Evolutionary conservation across 2,888 invertebrate species (phyloP), one percentile per base, ranked within the genome.

Genomic region (Brachyptera putata): DNA sequence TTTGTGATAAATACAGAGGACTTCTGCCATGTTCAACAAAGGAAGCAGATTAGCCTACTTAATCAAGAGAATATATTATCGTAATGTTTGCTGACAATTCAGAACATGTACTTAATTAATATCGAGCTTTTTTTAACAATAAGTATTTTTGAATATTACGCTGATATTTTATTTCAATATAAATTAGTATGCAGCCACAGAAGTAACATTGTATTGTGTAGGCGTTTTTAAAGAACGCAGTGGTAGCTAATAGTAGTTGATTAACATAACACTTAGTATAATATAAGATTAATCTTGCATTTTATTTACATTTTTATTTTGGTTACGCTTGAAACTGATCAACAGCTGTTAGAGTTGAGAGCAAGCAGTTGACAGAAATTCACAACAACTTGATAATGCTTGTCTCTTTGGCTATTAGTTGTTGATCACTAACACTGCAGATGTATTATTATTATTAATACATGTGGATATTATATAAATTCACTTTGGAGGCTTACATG

Each of bases 141-240:
- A 57, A 41, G 57, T 62, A 62, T 59, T 57, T 56, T 60, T 62
- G 56, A 56, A 57, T 56, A 56, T 62, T 59, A 50, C 46, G 43
- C 53, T 37, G 22, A 25, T 22, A 34, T 14, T 59, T 59, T 41
- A 39, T 59, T 56, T 59, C n/a, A 57, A 56, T 26, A 59, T 56
- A 34, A 50, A 56, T 36, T 49, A 48, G 60, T 60, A 56, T 56
- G 37, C 37, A 56, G 43, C 46, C 55, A 56, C 34, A 57, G 41
- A 48, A 56, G 46, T 21, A 50, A 25, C 46, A 24, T 55, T 57
- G 50, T 50, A 56, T 56, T 56, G 48, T 57, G 37, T 53, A 30
- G 25, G 36, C 39, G 43, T 43, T n/a, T n/a, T n/a, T 41, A 58
- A 58, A 56, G 48, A 59, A 58, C n/a, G n/a, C n/a, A n/a, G n/a